Conservation (phyloP, 2,797 vertebrate genomes). For the Gymnopithys bicolor region DNA sequence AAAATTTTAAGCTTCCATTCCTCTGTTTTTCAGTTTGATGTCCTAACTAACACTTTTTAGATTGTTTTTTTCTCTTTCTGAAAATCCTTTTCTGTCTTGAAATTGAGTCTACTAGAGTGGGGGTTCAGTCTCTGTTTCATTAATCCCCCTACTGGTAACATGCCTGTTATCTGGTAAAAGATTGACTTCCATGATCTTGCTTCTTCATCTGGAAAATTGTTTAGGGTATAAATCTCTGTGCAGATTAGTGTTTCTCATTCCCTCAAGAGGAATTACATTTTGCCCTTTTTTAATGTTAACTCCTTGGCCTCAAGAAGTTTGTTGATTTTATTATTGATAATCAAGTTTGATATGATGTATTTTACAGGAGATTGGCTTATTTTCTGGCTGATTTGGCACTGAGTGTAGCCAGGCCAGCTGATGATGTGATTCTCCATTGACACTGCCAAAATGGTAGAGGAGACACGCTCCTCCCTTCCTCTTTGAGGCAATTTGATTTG, state of each 20-base stretch:
- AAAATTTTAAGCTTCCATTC: not conserved
- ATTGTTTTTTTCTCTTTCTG: not conserved
- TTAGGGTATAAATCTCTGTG: constrained; percentile 24
- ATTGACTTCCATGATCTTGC: constrained; percentile 9
- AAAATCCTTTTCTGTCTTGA: not conserved
- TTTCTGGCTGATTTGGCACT: not conserved
- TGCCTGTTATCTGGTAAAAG: constrained; percentile 16
- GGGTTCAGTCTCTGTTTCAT: not conserved
- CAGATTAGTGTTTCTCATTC: constrained; percentile 27
- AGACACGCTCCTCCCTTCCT: constrained; percentile 2
- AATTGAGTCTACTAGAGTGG: not conserved
- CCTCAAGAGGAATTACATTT: constrained; percentile 13
- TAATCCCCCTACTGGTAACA: not conserved
- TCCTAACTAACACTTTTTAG: not conserved
- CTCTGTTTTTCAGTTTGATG: constrained; percentile 16
- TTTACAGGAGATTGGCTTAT: constrained; percentile 63
- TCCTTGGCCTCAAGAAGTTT: constrained; percentile 47
- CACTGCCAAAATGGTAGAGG: constrained; percentile 21
- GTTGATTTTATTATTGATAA: constrained; percentile 74
- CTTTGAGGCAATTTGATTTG: constrained; percentile 23
- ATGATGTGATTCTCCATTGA: constrained; percentile 46
- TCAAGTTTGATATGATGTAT: constrained; percentile 55
- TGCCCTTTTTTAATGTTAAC: constrained; percentile 49
- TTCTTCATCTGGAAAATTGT: constrained; percentile 31
- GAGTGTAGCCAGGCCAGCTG: not conserved